These are phyloP conservation scores for Nyctibius bracteatus DNA, from an alignment of 2,113 vertebrate genomes.

Conservation along the genomic window DNA sequence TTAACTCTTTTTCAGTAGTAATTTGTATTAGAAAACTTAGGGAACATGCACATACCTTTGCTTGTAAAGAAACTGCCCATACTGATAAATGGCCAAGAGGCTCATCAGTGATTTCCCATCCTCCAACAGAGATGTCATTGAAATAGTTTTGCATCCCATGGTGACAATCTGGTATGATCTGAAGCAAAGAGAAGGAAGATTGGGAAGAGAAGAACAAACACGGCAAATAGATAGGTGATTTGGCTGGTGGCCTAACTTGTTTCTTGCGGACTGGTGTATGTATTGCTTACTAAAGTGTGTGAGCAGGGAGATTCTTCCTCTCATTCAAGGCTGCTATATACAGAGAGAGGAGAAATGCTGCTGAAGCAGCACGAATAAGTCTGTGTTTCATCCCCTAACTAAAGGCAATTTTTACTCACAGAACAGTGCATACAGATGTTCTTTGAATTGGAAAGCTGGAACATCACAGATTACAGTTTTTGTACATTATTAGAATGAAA, in stretches of 20 bases:
- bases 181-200: neutral
- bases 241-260: neutral
- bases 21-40: neutral
- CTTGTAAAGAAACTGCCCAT: slow-evolving; percentile 93
- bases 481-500: neutral
- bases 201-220: neutral
- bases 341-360: neutral
- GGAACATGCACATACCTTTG: slow-evolving; percentile 79
- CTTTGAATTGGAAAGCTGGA: neutral
- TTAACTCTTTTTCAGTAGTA: neutral
- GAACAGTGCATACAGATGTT: neutral
- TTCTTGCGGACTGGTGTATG: neutral
- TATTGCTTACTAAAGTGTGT: neutral
- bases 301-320: neutral
- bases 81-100: slow-evolving; percentile 86
- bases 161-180: too few relatives aligned
- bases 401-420: neutral
- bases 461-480: neutral
- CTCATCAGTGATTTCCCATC: slow-evolving; percentile 92
- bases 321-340: neutral
- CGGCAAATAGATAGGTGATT: neutral
- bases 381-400: neutral
- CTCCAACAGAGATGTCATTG: slow-evolving; percentile 91
- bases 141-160: too few relatives aligned
- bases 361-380: neutral